Percentiles rank a stretch among this genome's conserved stretches.
These are phyloP conservation scores for Platysteira castanea DNA, from an alignment of 2,113 vertebrate genomes.

Conservation along the genomic window DNA sequence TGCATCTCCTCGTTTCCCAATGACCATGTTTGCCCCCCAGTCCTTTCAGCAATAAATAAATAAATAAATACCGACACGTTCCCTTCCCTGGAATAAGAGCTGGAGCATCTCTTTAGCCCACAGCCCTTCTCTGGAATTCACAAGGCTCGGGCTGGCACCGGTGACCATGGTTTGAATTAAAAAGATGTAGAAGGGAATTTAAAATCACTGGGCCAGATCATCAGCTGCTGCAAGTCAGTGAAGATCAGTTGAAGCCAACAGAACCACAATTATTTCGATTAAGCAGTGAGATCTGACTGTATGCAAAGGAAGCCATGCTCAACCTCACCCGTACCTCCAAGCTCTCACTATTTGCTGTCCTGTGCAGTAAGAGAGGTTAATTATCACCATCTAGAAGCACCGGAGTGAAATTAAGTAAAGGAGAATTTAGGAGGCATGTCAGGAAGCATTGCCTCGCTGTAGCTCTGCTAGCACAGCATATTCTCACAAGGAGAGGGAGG, in stretches of 20 bases:
- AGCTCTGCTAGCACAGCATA: background rate
- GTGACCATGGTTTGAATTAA: background rate
- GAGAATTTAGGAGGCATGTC: conserved; percentile 11
- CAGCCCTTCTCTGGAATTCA: background rate
- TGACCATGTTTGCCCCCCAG: background rate
- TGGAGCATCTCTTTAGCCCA: background rate
- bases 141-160: background rate
- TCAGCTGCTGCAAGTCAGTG: background rate
- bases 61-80: background rate
- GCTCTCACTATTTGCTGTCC: background rate
- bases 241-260: background rate
- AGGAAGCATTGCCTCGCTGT: background rate
- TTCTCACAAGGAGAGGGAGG: background rate
- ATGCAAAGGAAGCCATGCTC: background rate
- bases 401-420: background rate
- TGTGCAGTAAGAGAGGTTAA: background rate
- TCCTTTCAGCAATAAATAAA: background rate
- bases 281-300: background rate
- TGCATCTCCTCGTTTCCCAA: background rate
- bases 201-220: conserved; percentile 29
- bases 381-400: background rate
- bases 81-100: background rate
- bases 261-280: background rate
- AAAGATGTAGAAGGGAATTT: background rate
- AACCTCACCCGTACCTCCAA: background rate